These are phyloP conservation scores for Portevinia maculata DNA, from an alignment of 2,888 invertebrate species.

Conservation along the genomic window DNA sequence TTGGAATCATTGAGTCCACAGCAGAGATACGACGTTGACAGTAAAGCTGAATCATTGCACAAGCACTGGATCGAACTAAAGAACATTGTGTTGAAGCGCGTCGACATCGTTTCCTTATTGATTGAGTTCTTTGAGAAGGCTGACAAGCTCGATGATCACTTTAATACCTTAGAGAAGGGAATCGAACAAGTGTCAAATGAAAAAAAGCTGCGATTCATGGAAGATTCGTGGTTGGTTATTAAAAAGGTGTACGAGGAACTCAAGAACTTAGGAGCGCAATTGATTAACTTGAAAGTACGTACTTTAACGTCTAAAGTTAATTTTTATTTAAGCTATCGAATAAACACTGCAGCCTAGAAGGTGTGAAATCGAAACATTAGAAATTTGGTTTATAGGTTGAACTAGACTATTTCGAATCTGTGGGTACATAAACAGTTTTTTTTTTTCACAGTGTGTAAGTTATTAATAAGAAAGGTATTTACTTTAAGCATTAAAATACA, in stretches of 20 bases:
- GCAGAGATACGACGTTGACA: slow-evolving; percentile 86
- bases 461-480: too few relatives aligned
- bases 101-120: slow-evolving; percentile 87
- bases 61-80: slow-evolving; percentile 87
- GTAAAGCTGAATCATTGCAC: slow-evolving; percentile 86
- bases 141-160: slow-evolving; percentile 86
- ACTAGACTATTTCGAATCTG: too few relatives aligned
- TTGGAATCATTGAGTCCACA: slow-evolving; percentile 86
- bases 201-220: slow-evolving; percentile 83
- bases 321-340: neutral
- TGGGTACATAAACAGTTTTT: too few relatives aligned
- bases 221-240: slow-evolving; percentile 85
- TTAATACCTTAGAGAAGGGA: slow-evolving; percentile 86
- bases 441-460: too few relatives aligned
- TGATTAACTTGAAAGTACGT: slow-evolving; percentile 84
- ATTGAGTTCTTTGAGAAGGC: slow-evolving; percentile 89
- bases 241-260: slow-evolving; percentile 87
- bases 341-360: too few relatives aligned
- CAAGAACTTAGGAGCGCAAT: slow-evolving; percentile 87
- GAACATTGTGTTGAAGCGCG: slow-evolving; percentile 85
- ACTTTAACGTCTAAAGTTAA: slow-evolving; percentile 80
- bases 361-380: too few relatives aligned
- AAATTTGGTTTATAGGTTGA: too few relatives aligned
- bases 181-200: slow-evolving; percentile 85
- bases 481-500: too few relatives aligned